Evolutionary conservation across 2,797 vertebrate species (phyloP).

Genomic region (Mus minutoides): DNA sequence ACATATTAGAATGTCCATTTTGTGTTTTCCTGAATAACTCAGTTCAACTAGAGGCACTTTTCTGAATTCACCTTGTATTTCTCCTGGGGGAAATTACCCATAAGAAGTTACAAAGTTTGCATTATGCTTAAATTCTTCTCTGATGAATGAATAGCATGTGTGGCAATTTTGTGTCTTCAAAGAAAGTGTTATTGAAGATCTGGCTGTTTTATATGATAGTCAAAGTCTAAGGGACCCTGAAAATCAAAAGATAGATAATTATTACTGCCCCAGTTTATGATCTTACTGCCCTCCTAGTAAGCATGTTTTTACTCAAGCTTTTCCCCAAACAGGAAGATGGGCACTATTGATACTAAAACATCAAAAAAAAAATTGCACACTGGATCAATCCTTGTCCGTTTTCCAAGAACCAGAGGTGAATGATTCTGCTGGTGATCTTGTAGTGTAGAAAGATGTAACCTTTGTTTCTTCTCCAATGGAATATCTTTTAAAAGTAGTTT

Average conservation of each 20-base stretch:
- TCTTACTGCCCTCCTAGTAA: not conserved
- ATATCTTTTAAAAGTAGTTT: not conserved
- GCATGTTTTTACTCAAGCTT: not conserved
- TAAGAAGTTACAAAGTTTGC: not conserved
- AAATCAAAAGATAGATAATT: not conserved
- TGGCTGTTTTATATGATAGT: not conserved
- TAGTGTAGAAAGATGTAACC: not conserved
- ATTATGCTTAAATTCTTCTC: slow-evolving; percentile 39
- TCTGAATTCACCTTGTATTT: not conserved
- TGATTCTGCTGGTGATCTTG: not conserved
- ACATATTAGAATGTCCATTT: not conserved
- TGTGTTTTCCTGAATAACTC: not conserved
- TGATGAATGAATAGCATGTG: not conserved
- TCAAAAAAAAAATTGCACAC: not conserved
- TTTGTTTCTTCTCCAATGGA: not conserved
- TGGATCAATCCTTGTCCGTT: not conserved
- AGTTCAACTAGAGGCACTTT: not conserved
- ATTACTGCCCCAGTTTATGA: not conserved
- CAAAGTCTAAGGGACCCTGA: not conserved
- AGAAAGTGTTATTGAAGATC: not conserved
- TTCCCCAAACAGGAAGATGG: slow-evolving; percentile 12
- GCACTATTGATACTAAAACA: not conserved
- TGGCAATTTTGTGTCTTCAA: slow-evolving; percentile 18
- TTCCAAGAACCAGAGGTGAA: not conserved
- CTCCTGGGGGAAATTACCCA: not conserved